These are phyloP conservation scores for Drosophila macrospina DNA, from an alignment of 2,888 invertebrate genomes.

Conservation along the genomic window DNA sequence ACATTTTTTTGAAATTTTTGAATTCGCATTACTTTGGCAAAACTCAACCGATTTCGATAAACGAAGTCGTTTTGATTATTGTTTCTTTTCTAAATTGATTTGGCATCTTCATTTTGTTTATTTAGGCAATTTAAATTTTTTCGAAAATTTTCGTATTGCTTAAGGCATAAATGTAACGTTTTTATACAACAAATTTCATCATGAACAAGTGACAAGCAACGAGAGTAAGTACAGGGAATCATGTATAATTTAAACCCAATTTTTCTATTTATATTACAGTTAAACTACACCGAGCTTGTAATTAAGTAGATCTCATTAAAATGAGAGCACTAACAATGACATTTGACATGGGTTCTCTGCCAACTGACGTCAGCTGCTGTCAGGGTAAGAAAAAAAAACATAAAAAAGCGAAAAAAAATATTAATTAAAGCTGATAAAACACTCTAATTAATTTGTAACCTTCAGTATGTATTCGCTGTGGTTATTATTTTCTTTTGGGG, in stretches of 20 bases:
- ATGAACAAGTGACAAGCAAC: no score
- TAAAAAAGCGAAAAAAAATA: conserved; percentile 22
- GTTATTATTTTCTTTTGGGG: conserved; percentile 10
- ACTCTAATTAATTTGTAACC: conserved; percentile 63
- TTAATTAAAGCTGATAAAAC: conserved; percentile 59
- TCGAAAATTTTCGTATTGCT: no score
- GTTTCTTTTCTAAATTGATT: no score
- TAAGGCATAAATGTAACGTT: no score
- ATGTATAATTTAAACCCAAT: not conserved
- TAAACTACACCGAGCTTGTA: conserved; percentile 8
- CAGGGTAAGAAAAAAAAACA: conserved; percentile 8
- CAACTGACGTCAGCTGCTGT: conserved; percentile 46
- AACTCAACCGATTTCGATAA: no score
- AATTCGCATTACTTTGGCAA: no score
- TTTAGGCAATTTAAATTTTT: no score
- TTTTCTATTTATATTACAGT: not conserved
- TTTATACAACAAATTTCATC: no score
- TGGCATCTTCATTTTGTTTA: no score
- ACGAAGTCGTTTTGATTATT: no score
- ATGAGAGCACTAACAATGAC: conserved; percentile 38
- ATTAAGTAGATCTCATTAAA: conserved; percentile 51
- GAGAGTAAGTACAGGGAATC: not conserved
- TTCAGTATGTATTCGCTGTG: conserved; percentile 23
- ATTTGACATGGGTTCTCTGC: conserved; percentile 51
- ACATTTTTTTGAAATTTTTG: no score